Evolutionary conservation across 2,888 invertebrate species (phyloP).

Genomic region (Bibio marci): DNA sequence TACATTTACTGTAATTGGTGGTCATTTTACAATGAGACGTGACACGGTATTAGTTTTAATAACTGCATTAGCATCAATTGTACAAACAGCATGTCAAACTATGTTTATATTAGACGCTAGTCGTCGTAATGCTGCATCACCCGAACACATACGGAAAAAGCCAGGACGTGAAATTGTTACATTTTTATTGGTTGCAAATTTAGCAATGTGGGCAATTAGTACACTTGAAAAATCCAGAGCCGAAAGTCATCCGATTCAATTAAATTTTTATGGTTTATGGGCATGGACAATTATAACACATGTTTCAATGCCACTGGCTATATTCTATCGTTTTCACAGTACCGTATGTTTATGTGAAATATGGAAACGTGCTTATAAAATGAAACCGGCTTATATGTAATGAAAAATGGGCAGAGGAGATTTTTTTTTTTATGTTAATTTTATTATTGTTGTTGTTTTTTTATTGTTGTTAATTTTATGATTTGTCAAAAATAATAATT

Average conservation of each 20-base stretch:
- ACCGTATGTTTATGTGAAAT: conserved; percentile 92
- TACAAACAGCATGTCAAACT: conserved; percentile 79
- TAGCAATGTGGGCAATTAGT: conserved; percentile 90
- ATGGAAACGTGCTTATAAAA: conserved; percentile 91
- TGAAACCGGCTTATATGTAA: conserved; percentile 74
- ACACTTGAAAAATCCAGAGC: conserved; percentile 81
- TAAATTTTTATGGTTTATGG: conserved; percentile 84
- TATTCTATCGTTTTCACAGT: conserved; percentile 89
- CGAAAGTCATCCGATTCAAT: conserved; percentile 79
- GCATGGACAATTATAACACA: conserved; percentile 93
- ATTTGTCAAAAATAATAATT: too few relatives aligned
- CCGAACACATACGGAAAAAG: conserved; percentile 68
- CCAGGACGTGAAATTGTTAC: conserved; percentile 89
- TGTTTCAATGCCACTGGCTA: conserved; percentile 81
- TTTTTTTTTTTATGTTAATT: too few relatives aligned
- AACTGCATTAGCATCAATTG: conserved; percentile 67
- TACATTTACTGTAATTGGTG: conserved; percentile 85
- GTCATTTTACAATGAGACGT: conserved; percentile 68
- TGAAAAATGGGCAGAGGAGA: too few relatives aligned
- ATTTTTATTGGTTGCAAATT: conserved; percentile 72
- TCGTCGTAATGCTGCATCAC: conserved; percentile 61
- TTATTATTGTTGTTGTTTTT: too few relatives aligned
- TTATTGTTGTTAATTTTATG: too few relatives aligned
- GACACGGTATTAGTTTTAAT: conserved; percentile 67
- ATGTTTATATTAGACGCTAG: conserved; percentile 86